phyloP scores from a whole-genome alignment of 2,113 vertebrate genomes.

The Poicephalus gulielmi region DNA sequence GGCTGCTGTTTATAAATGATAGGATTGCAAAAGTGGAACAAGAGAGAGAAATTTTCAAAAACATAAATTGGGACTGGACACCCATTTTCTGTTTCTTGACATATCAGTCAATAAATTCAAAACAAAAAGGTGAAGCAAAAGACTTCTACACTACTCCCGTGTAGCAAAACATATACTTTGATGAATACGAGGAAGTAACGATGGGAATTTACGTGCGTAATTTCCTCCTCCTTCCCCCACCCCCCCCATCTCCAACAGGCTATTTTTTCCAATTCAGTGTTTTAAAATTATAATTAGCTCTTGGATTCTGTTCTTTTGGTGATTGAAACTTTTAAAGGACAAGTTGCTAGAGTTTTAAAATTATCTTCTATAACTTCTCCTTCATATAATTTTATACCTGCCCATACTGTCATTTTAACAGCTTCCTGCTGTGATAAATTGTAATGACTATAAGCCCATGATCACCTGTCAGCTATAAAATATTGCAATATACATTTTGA shows the following conservation, averaged over 20 bases:
- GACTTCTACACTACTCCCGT: background rate
- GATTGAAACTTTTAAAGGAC: slow-evolving; percentile 34
- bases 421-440: slow-evolving; percentile 61
- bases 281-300: slow-evolving; percentile 20
- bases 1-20: slow-evolving; percentile 1
- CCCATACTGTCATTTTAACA: slow-evolving; percentile 51
- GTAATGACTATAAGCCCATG: slow-evolving; percentile 57
- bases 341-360: slow-evolving; percentile 41
- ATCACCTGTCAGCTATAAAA: slow-evolving; percentile 66
- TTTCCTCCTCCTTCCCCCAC: background rate
- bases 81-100: background rate
- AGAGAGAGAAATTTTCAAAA: background rate
- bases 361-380: slow-evolving; percentile 24
- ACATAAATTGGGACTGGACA: background rate
- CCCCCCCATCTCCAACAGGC: background rate
- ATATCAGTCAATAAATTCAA: background rate
- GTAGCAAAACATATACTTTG: background rate
- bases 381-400: slow-evolving; percentile 40
- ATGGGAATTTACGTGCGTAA: background rate
- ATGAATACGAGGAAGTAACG: background rate
- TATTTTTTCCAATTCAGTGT: background rate
- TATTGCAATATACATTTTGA: slow-evolving; percentile 63
- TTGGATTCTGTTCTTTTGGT: background rate
- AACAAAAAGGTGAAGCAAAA: background rate
- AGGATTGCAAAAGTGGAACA: background rate